Base-by-base conservation (phyloP, 2,113 vertebrate species). In the Ovibos moschatus region DNA sequence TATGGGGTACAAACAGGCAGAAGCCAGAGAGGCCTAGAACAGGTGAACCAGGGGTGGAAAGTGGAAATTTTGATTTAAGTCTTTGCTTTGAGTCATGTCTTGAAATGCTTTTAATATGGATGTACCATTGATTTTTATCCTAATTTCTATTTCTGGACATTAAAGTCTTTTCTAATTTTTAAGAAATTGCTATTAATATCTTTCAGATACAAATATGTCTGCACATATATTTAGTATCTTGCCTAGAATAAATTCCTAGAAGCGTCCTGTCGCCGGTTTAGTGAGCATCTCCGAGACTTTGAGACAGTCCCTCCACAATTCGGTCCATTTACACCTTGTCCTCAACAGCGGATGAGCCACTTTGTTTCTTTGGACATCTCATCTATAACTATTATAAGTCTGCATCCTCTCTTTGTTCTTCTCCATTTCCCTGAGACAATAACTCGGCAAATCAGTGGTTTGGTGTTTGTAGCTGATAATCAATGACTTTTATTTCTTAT, bases 381-480 rank as follows among this genome's bases (percentile, higher is more conserved):
- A 2, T 93, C 45, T 86, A 2, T 50, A 50, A 88, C 53, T 76
- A 21, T 91, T 83, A 83, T 1, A 28, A 89, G 82, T 28, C 45
- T 67, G 4, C 33, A 3, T 74, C 85, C 62, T 84, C 11, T 43
- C 83, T 94, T 87, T 97, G 43, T 60, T 93, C 55, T 78, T 87
- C 91, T 92, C 83, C 71, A 14, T 93, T 90, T 87, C 62, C 50
- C 50, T 81, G 57, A 94, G 89, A 97, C 93, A 95, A 57, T 92
- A 89, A n/a, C 89, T 97, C 90, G 92, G 62, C 62, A 95, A 96
- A 98, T 87, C 97, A 96, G 78, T 82, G 64, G n/a, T 91, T 97
- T 96, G 89, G 94, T 96, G 96, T 94, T 97, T 76, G 50, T 47
- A 87, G 91, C 92, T 98, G 98, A 98, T 98, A 98, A 97, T 97